Evolutionary conservation across 1,140 invertebrate species (phyloP), one percentile per base, ranked within the genome.

Genomic region (Sarcophaga peregrina): DNA sequence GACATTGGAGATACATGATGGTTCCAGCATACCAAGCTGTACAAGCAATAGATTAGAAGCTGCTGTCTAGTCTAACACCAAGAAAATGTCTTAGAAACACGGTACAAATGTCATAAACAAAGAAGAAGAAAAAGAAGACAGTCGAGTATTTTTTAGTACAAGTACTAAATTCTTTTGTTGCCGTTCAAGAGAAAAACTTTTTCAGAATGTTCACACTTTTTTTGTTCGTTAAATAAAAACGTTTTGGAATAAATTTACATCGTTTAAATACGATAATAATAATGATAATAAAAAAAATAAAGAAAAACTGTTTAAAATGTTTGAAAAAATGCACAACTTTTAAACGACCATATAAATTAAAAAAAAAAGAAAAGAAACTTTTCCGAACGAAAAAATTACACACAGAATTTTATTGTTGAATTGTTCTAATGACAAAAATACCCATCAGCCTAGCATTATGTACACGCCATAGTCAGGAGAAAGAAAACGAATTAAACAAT

Each of bases 111-210:
- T 37, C 25, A 37, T 37, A 37, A 37, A 37, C 1, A 37, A 37
- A 37, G 4, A 37, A 37, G 1, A 37, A 37, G 4, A 37, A 37
- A 37, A 37, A 37, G 25, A 37, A 37, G 25, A 37, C 25, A 37
- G 25, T 37, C 25, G 4, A 37, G 25, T 9, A 68, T 68, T 68
- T 20, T 68, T 17, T 68, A 68, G 62, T 68, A 68, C 62, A 68
- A 68, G 62, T 68, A 25, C 17, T 68, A 68, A 68, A 68, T 68
- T 68, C 62, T 20, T 68, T 68, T 68, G 62, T 68, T 68, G 17
- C n/a, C 7, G n/a, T 68, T 20, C 10, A 25, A 8, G 20, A 68
- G 62, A 68, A 68, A 68, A 68, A 68, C 10, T 20, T 25, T 20
- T 37, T 11, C n/a, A 62, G 15, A 62, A 62, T 17, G 17, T 68